Conservation (phyloP, 2,797 vertebrate genomes). For the Arctocebus calabarensis region DNA sequence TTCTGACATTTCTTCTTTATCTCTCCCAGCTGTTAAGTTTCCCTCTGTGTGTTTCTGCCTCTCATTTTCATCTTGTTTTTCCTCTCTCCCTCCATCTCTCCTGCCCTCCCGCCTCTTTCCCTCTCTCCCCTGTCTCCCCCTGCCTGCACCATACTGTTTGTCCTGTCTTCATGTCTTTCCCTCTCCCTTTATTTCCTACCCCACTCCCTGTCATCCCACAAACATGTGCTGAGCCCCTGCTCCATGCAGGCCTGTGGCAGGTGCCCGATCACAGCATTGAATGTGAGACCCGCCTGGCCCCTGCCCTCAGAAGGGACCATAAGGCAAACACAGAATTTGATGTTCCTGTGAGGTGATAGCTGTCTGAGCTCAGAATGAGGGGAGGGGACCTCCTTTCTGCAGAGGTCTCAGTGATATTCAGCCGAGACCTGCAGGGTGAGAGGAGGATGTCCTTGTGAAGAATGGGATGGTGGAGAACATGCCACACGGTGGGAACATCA, state of each 20-base stretch:
- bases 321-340: background rate
- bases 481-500: background rate
- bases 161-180: background rate
- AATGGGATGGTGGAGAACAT: background rate
- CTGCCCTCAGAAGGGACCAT: background rate
- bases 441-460: background rate
- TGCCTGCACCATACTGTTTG: background rate
- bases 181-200: fast-evolving
- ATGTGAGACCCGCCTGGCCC: fast-evolving
- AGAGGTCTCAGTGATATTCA: fast-evolving
- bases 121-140: too few species aligned
- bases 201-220: too few species aligned
- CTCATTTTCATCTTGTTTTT: too few species aligned
- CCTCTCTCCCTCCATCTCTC: background rate
- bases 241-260: fast-evolving
- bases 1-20: fast-evolving
- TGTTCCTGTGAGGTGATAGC: fast-evolving
- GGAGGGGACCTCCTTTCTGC: background rate
- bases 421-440: background rate
- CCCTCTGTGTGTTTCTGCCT: background rate
- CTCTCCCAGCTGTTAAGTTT: background rate
- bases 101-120: fast-evolving
- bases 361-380: background rate
- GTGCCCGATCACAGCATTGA: fast-evolving
- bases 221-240: background rate